These are phyloP conservation scores for Hypsopygia costalis DNA, from an alignment of 2,888 invertebrate genomes.

Conservation along the genomic window DNA sequence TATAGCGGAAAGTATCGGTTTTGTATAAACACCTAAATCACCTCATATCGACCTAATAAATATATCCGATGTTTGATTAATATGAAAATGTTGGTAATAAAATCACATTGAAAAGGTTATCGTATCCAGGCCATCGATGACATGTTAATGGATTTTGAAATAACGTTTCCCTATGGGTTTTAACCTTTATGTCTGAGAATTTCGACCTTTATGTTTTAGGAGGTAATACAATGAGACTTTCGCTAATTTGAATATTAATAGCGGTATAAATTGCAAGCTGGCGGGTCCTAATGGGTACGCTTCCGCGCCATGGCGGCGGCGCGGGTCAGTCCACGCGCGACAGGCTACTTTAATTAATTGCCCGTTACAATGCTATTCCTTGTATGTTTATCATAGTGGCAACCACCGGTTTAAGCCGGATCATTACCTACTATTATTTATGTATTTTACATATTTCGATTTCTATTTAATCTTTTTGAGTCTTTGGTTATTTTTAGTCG, in stretches of 20 bases:
- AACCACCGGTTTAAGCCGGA: not conserved
- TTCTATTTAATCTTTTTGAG: not conserved
- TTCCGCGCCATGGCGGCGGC: slow-evolving; percentile 19
- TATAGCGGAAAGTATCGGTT: too few species aligned
- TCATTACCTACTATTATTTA: not conserved
- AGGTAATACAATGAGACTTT: slow-evolving; percentile 34
- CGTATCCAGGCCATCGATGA: slow-evolving; percentile 3
- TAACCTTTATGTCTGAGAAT: slow-evolving; percentile 3
- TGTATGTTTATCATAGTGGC: slow-evolving; percentile 32
- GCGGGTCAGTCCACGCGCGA: slow-evolving; percentile 39
- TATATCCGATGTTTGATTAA: slow-evolving; percentile 3
- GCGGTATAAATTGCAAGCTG: slow-evolving; percentile 38
- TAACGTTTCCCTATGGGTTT: slow-evolving; percentile 5
- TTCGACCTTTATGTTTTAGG: slow-evolving; percentile 2
- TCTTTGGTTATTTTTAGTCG: too few species aligned
- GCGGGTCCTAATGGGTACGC: slow-evolving; percentile 38
- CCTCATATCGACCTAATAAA: not conserved
- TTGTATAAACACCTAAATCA: not conserved
- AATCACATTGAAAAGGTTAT: slow-evolving; percentile 7
- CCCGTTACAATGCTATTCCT: slow-evolving; percentile 46
- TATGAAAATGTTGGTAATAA: slow-evolving; percentile 1
- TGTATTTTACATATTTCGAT: not conserved
- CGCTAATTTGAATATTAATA: slow-evolving; percentile 58
- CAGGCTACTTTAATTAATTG: slow-evolving; percentile 45
- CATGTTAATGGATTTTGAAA: slow-evolving; percentile 2